Base-by-base conservation (phyloP, 1,140 invertebrate genomes). In the Portunus trituberculatus region DNA sequence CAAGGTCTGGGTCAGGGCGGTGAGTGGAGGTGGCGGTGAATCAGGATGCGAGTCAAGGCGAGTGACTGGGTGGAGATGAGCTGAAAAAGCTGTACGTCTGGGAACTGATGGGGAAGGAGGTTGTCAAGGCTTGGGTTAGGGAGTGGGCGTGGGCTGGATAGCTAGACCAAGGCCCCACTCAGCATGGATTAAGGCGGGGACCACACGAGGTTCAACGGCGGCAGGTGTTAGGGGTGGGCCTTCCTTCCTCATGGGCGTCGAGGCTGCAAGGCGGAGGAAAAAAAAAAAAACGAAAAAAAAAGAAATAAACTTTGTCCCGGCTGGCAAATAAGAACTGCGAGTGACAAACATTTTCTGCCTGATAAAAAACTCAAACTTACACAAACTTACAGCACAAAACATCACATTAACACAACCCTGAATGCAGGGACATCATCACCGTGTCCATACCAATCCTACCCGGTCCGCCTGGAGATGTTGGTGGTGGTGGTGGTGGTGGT, bases 171-270 rank as follows among this genome's bases (percentile, higher is more conserved):
- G 67, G 67, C 67, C n/a, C 67, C 67, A 76, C 67, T 25, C 67
- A 76, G 67, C 67, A 76, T 76, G 67, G 67, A 76, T 25, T 25
- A 76, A 76, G 20, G 67, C n/a, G 67, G 67, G 67, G 67, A 39
- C 20, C 10, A n/a, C 67, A n/a, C 67, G 67, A 76, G 25, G 20
- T 25, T n/a, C 67, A n/a, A 25, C 67, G 67, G 67, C 67, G 67
- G 67, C 67, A 76, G 67, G 67, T 76, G 67, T 76, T 25, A 76
- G 67, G 25, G 67, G 67, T 25, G 67, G 67, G 6, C 16, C 67
- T n/a, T n/a, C 67, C 67, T n/a, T 76, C n/a, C 67, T 76, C 67
- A 20, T 76, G 67, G 67, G 67, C 67, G 67, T 76, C 67, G 67
- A n/a, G n/a, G 67, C 12, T n/a, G 67, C 12, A 76, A n/a, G 67